Evolutionary conservation across 2,113 vertebrate genomes (phyloP).

Genomic region (Halcyon malimbica): DNA sequence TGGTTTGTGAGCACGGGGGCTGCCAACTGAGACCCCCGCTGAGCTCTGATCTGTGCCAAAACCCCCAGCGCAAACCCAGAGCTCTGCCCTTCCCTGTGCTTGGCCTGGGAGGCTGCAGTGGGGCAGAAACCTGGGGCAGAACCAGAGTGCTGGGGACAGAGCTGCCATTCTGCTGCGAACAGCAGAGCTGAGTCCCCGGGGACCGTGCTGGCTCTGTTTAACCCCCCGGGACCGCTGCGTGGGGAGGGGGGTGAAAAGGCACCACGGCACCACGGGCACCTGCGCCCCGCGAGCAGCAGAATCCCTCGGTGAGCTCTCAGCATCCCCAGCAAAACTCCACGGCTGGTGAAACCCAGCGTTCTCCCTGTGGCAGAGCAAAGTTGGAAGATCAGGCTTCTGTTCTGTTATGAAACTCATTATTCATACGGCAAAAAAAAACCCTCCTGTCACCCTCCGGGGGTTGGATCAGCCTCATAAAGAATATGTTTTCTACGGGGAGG

Average conservation of each 20-base stretch:
- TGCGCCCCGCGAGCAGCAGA: background rate
- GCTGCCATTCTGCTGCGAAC: fast-evolving
- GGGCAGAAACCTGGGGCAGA: background rate
- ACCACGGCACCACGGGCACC: fast-evolving
- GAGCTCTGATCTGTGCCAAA: background rate
- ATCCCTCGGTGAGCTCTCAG: background rate
- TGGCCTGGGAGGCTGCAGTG: fast-evolving
- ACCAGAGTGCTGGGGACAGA: fast-evolving
- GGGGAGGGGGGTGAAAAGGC: no score
- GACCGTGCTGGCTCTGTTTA: fast-evolving
- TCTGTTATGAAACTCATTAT: background rate
- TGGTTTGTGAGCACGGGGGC: background rate
- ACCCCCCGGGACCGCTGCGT: fast-evolving
- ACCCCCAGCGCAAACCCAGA: fast-evolving
- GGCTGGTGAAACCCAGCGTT: fast-evolving
- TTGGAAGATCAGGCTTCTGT: background rate
- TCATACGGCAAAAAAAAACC: background rate
- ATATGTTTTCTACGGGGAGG: background rate
- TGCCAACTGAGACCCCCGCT: background rate
- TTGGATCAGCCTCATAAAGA: background rate
- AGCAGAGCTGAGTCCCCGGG: background rate
- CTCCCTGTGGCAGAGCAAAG: fast-evolving
- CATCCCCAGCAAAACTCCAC: fast-evolving
- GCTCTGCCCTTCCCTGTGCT: fast-evolving
- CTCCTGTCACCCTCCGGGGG: background rate